Base-by-base conservation (phyloP, 1,140 invertebrate genomes). In the Neodiprion fabricii region DNA sequence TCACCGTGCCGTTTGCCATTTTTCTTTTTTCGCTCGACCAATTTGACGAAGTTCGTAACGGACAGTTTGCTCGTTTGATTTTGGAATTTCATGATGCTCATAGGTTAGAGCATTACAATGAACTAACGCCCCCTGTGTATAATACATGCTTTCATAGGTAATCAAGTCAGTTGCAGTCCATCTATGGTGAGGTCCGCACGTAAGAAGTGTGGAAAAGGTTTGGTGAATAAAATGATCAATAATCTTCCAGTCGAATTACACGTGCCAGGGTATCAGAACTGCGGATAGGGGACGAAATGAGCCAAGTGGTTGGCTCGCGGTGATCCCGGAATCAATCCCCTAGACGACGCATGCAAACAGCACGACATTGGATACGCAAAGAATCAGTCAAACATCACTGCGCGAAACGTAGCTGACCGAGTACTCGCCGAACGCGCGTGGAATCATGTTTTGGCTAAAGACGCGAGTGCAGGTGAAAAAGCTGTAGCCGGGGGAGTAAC, bases 221-320 rank as follows among this genome's bases (percentile, higher is more conserved):
- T 85, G 12, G 10, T 85, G n/a, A 84, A 87, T 74, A 79, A 70
- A 50, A 12, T 83, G 28, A 86, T 86, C 53, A 82, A 89, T 80
- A 81, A 80, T 48, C 70, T 89, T 71, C 86, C 85, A 21, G 17
- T 21, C 17, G 17, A 21, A 21, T 21, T 21, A 21, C 17, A 21
- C 17, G 17, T 21, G 17, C 87, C 88, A 9, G 85, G 86, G 40
- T 90, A 87, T 84, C 76, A 85, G 48, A 89, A 81, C 77, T 89
- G 87, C 76, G 87, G 85, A 12, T 85, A 87, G 49, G 85, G 85
- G n/a, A 90, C 87, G n/a, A 88, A 87, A 78, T 74, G 89, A 75
- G n/a, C 78, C 49, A 78, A 85, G 80, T 79, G 87, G 72, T 79
- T 89, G 79, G 73, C 53, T 47, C 79, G 85, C 76, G 86, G 84